Percentiles rank a stretch among this genome's conserved stretches.
phyloP scores from a whole-genome alignment of 2,113 vertebrate species.

The Castor canadensis region DNA sequence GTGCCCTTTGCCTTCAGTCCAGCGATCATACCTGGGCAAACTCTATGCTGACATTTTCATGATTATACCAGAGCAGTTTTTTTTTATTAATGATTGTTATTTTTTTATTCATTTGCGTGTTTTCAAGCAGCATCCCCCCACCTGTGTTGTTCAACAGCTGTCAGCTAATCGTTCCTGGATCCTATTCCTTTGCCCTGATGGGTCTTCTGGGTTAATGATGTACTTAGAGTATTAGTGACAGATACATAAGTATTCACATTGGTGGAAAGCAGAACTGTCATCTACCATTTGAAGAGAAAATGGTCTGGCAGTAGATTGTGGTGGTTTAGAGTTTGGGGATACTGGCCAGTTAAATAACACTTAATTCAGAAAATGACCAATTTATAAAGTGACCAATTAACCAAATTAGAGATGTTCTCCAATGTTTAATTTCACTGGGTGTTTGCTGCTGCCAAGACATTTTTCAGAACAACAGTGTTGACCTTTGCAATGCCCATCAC shows the following conservation, averaged over 20 bases:
- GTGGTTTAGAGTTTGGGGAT: neutral
- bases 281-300: neutral
- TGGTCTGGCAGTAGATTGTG: neutral
- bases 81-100: neutral
- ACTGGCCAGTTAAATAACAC: constrained; percentile 37
- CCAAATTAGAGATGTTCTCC: neutral
- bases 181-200: neutral
- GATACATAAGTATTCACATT: neutral
- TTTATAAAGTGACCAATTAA: constrained; percentile 43
- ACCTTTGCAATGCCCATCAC: neutral
- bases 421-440: neutral
- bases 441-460: neutral
- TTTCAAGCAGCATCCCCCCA: neutral
- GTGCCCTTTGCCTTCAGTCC: neutral
- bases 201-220: neutral
- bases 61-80: neutral
- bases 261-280: neutral
- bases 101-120: neutral
- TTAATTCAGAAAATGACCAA: constrained; percentile 40
- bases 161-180: neutral
- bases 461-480: neutral
- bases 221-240: neutral
- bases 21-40: neutral
- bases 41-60: neutral
- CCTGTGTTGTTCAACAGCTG: neutral